Conservation (phyloP, 1,140 invertebrate species). For the Solenopsis fugax region DNA sequence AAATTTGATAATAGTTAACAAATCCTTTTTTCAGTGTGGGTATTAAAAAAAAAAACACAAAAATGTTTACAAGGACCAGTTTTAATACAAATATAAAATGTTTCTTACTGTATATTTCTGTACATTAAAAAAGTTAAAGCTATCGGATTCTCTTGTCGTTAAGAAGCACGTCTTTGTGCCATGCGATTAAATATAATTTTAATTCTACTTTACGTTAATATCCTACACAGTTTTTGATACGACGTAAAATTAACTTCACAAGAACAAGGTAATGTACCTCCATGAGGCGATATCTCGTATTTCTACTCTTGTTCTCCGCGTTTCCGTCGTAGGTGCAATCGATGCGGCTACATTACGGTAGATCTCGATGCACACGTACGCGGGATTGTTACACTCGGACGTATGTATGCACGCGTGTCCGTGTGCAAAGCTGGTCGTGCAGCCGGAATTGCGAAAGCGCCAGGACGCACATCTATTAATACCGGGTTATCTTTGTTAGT, state of each 20-base stretch:
- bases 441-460: slow-evolving; percentile 81
- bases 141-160: too few species aligned
- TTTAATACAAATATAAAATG: too few species aligned
- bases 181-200: not conserved
- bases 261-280: slow-evolving; percentile 2
- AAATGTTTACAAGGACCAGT: too few species aligned
- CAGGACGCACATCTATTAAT: slow-evolving; percentile 84
- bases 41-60: too few species aligned
- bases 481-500: slow-evolving; percentile 82
- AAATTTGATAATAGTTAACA: too few species aligned
- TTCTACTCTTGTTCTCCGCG: slow-evolving; percentile 20
- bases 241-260: not conserved
- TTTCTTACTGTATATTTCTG: too few species aligned
- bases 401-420: slow-evolving; percentile 13
- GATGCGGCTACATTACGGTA: slow-evolving; percentile 28
- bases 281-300: not conserved
- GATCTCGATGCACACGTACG: slow-evolving; percentile 45
- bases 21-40: too few species aligned
- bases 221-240: not conserved
- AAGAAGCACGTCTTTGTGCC: too few species aligned
- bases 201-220: not conserved
- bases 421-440: slow-evolving; percentile 48
- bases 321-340: slow-evolving; percentile 42
- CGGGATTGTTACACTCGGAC: slow-evolving; percentile 64
- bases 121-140: too few species aligned